Percentiles rank a stretch among this genome's conserved stretches.
Conservation (phyloP, 92 coral and sea anemone species). For the Siderastrea siderea region DNA sequence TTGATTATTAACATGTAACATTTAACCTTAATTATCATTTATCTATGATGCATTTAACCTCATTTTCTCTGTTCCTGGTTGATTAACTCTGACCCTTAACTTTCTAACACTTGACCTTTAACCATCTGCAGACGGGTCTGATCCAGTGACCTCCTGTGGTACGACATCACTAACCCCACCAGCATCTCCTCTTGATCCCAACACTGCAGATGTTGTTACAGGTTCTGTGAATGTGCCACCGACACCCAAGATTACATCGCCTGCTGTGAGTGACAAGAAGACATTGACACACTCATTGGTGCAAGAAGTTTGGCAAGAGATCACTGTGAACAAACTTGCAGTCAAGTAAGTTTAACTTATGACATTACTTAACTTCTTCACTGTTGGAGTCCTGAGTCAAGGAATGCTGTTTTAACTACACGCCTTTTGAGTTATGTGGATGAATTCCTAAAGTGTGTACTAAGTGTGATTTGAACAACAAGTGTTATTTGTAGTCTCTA, state of each 20-base stretch:
- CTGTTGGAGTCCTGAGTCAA: neutral
- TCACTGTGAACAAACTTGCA: slow-evolving; percentile 80
- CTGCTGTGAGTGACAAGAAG: slow-evolving; percentile 76
- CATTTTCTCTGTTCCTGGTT: neutral
- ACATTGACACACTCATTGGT: slow-evolving; percentile 91
- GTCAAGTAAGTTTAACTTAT: neutral
- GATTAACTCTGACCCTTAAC: slow-evolving; percentile 22
- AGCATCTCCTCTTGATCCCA: slow-evolving; percentile 92
- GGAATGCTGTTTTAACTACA: no score
- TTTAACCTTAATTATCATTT: neutral
- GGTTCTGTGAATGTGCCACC: slow-evolving; percentile 46
- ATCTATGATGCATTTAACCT: neutral
- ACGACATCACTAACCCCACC: slow-evolving; percentile 95
- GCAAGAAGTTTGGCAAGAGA: slow-evolving; percentile 95
- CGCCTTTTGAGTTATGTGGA: no score
- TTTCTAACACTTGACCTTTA: slow-evolving; percentile 50
- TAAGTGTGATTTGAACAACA: no score
- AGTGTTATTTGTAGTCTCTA: no score
- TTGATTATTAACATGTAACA: neutral
- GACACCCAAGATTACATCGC: slow-evolving; percentile 32
- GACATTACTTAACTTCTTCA: neutral
- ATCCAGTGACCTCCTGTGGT: slow-evolving; percentile 67
- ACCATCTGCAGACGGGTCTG: slow-evolving; percentile 61
- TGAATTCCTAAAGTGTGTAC: no score
- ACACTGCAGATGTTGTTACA: slow-evolving; percentile 78